Percentiles rank a stretch among this genome's conserved stretches.
Conservation (phyloP, 1,140 invertebrate species). For the Scylla paramamosain region DNA sequence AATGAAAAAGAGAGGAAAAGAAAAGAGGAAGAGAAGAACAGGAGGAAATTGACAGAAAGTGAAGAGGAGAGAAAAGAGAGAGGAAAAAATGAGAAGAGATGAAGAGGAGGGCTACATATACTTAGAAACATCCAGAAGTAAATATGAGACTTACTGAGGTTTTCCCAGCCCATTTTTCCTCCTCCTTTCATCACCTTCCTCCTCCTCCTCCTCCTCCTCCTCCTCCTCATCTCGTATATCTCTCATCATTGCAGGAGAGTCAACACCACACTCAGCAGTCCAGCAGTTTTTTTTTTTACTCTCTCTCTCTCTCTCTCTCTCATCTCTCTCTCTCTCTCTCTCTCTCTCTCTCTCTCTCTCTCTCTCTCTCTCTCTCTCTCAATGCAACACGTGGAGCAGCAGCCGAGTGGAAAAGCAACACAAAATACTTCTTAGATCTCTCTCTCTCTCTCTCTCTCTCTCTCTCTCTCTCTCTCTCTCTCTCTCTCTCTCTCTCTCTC, state of each 20-base stretch:
- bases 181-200: background rate
- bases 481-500: constrained; percentile 49
- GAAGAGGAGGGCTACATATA: too few species aligned
- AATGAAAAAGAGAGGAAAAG: too few species aligned
- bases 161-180: background rate
- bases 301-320: background rate
- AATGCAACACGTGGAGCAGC: too few species aligned
- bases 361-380: too few species aligned
- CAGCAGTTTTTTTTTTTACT: background rate
- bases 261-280: background rate
- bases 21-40: too few species aligned
- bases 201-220: constrained; percentile 7
- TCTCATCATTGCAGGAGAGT: background rate
- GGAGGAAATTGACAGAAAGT: background rate
- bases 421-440: background rate
- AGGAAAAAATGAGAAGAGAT: background rate
- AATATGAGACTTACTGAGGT: too few species aligned
- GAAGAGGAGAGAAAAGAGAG: background rate
- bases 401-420: too few species aligned
- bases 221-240: background rate
- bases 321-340: too few species aligned
- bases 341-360: too few species aligned
- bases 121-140: too few species aligned
- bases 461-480: constrained; percentile 66
- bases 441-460: constrained; percentile 65